Conservation (phyloP, 2,113 vertebrate genomes). For the Tringa solitaria region DNA sequence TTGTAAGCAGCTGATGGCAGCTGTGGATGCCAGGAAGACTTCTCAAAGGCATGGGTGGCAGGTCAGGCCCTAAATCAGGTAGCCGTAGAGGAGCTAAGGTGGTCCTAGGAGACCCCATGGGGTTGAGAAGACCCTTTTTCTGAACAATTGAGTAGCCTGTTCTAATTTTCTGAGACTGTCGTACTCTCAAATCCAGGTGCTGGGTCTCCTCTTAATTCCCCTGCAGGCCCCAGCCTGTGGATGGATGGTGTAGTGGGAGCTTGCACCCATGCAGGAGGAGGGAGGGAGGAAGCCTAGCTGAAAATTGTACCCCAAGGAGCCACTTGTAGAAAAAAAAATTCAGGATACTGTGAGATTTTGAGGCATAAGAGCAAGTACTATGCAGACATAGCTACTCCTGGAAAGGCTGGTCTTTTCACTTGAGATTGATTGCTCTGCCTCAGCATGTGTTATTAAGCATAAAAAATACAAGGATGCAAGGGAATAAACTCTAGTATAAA, state of each 20-base stretch:
- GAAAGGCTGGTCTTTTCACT: background rate
- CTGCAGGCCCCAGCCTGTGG: background rate
- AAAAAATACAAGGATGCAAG: slow-evolving; percentile 19
- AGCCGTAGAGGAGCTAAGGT: background rate
- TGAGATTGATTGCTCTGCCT: slow-evolving; percentile 20
- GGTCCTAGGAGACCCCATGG: background rate
- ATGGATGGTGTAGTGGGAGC: background rate
- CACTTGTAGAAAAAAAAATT: background rate
- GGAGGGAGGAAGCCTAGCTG: background rate
- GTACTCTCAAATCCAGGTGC: background rate
- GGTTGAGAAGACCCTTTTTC: rapidly evolving
- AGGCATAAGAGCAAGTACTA: background rate
- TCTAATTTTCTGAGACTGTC: background rate
- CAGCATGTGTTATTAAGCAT: slow-evolving; percentile 21
- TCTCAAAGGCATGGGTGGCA: background rate
- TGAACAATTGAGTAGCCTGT: background rate
- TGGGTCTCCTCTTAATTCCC: background rate
- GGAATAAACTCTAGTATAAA: background rate
- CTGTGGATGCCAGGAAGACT: background rate
- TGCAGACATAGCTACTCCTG: background rate
- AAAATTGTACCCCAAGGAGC: background rate
- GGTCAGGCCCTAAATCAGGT: background rate
- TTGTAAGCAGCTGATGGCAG: background rate
- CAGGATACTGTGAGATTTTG: background rate
- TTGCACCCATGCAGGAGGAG: background rate